phyloP scores from a whole-genome alignment of 2,113 vertebrate genomes.

The Takifugu flavidus region DNA sequence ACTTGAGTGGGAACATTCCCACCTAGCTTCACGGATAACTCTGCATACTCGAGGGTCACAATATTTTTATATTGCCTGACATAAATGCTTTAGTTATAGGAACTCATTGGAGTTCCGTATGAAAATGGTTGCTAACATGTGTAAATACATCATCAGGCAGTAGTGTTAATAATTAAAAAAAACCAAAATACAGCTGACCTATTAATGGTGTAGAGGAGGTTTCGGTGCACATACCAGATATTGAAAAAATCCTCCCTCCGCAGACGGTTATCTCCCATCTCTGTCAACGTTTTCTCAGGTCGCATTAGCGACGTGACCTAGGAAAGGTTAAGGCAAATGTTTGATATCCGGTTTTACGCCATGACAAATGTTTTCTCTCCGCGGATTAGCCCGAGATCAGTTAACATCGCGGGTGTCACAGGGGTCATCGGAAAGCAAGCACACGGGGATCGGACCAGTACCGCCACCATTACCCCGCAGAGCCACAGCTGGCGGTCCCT shows the following conservation, averaged over 20 bases:
- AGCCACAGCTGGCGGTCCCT: conserved; percentile 48
- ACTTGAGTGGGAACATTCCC: conserved; percentile 7
- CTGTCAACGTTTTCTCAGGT: conserved; percentile 11
- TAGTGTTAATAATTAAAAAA: not conserved
- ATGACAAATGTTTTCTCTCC: conserved; percentile 43
- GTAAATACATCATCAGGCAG: conserved; percentile 15
- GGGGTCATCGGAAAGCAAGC: conserved; percentile 30
- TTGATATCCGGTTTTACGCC: conserved; percentile 24
- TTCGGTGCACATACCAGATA: conserved; percentile 10
- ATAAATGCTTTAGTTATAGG: conserved; percentile 25
- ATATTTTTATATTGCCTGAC: conserved; percentile 5
- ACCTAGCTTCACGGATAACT: not conserved
- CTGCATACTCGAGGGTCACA: conserved; percentile 6
- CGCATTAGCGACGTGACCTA: conserved; percentile 25
- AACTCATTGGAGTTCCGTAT: conserved; percentile 4
- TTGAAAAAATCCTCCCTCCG: conserved; percentile 10
- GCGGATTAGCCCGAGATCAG: conserved; percentile 41
- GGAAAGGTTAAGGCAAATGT: conserved; percentile 28
- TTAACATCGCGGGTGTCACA: conserved; percentile 37
- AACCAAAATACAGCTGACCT: not conserved
- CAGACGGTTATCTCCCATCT: conserved; percentile 10
- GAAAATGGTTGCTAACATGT: not conserved
- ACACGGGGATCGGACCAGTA: conserved; percentile 25
- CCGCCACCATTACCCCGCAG: conserved; percentile 34
- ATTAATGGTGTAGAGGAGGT: not conserved